Conservation (phyloP, 1,140 invertebrate genomes). For the Drosophila auraria region DNA sequence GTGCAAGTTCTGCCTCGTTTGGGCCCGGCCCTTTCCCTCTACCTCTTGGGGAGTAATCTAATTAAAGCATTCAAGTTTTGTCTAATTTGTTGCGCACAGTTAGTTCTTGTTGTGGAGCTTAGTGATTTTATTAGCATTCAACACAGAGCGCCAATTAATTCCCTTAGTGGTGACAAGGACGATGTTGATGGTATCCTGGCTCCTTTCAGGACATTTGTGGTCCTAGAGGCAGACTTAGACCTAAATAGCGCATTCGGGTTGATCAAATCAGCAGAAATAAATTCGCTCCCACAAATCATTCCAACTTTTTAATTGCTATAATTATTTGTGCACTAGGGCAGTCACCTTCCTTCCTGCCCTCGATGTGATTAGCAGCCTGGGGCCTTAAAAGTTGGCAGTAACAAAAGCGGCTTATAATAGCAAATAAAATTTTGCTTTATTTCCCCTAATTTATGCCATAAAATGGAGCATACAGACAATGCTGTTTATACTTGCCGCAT, state of each 20-base stretch:
- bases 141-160: conserved; percentile 74
- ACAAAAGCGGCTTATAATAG: conserved; percentile 32
- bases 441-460: conserved; percentile 27
- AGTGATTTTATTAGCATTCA: conserved; percentile 75
- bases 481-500: conserved; percentile 18
- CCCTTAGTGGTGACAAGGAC: conserved; percentile 57
- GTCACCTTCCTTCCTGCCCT: not conserved
- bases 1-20: conserved; percentile 13
- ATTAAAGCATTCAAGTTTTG: conserved; percentile 74
- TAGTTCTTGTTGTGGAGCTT: conserved; percentile 48
- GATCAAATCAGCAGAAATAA: conserved; percentile 66
- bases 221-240: not conserved
- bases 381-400: conserved; percentile 33
- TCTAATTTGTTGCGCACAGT: conserved; percentile 66
- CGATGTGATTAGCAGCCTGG: conserved; percentile 52
- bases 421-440: conserved; percentile 54
- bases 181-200: conserved; percentile 13
- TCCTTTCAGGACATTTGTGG: conserved; percentile 5
- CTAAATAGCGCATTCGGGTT: conserved; percentile 25
- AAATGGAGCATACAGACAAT: conserved; percentile 22
- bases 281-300: conserved; percentile 55
- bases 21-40: too few species aligned
- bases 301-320: conserved; percentile 72
- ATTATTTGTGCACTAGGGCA: conserved; percentile 54
- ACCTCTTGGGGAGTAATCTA: conserved; percentile 44